Base-by-base conservation (phyloP, 2,797 vertebrate species). In the Platalea minor region DNA sequence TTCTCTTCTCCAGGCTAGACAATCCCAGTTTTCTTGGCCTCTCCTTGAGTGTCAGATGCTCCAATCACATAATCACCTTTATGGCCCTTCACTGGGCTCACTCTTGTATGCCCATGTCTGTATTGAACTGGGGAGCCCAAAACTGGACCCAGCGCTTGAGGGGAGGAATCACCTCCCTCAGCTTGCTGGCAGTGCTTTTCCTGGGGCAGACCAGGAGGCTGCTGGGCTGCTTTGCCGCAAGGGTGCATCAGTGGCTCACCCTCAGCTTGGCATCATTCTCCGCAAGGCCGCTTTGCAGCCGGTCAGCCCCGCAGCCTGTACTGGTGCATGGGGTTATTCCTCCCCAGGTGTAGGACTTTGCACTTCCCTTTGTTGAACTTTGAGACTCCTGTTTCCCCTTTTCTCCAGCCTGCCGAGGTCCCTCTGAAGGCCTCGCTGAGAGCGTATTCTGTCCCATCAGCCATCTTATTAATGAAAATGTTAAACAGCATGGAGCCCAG, bases 231-330 rank as follows among this genome's bases (percentile, higher is more conserved):
- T 74, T 81, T 84, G 67, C 81, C 5, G 1, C 50, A 9, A 19
- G 59, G 39, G 35, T 31, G 4, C 0, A 0, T 4, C 16, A 10
- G 50, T 17, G 50, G 50, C 50, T 86, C 17, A 0, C 0, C 2
- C n/a, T 33, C 29, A 15, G 15, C 29, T 63, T 33, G 17, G 33
- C 39, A 1, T 8, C 8, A 1, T 37, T 75, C n/a, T 33, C 48
- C 41, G 53, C n/a, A 2, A 15, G 68, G 51, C 60, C 73, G n/a
- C 37, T 86, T 28, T 78, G 77, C 28, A 15, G 51, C 35, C 57
- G 51, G 3, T 28, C 23, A 7, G 31, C 57, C 39, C 13, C 35
- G 9, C 31, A 24, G 39, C 80, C 80, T 37, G 6, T n/a, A 3
- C 65, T 86, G 64, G 41, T 61, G n/a, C 9, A 0, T 1, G 5